Conservation (phyloP, 2,113 vertebrate species). For the Chloropsis hardwickii region DNA sequence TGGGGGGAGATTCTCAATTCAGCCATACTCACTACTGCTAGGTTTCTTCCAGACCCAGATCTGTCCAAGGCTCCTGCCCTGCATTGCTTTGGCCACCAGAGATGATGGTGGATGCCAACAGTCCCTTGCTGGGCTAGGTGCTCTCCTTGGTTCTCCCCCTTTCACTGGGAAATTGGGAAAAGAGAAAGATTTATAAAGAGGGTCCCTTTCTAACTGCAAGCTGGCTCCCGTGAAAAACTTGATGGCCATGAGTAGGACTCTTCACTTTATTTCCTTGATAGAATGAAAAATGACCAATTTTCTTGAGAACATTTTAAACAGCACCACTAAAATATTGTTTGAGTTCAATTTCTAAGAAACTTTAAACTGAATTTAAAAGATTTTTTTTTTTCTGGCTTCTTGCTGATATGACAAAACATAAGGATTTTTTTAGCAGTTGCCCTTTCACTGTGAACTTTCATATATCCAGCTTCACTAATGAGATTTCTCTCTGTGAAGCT, state of each 20-base stretch:
- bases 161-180: background rate
- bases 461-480: background rate
- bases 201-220: background rate
- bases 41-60: background rate
- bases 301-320: background rate
- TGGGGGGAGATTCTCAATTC: background rate
- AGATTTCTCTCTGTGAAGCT: background rate
- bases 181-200: background rate
- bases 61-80: background rate
- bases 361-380: background rate
- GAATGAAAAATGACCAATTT: background rate
- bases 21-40: background rate
- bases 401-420: background rate
- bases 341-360: background rate
- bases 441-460: background rate
- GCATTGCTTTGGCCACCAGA: background rate
- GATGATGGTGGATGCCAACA: background rate
- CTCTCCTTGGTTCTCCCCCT: background rate
- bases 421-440: background rate
- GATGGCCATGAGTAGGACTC: background rate
- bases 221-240: background rate
- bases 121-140: accelerated
- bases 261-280: background rate
- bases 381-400: background rate
- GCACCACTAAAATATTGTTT: background rate